phyloP scores from a whole-genome alignment of 2,113 vertebrate genomes.

The Sinocyclocheilus grahami region DNA sequence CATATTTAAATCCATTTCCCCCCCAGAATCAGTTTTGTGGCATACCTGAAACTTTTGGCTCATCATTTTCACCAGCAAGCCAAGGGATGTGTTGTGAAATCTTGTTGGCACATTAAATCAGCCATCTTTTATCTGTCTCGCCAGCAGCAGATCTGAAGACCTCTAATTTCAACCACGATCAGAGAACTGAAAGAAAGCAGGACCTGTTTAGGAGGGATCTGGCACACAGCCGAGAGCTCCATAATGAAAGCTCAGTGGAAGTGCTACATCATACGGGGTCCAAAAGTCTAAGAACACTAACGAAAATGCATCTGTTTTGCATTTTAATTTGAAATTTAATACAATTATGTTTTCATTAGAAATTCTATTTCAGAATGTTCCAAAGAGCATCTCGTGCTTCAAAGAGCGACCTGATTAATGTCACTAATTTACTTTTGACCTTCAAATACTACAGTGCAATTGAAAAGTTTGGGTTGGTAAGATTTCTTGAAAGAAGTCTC shows the following conservation, averaged over 20 bases:
- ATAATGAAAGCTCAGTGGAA: neutral
- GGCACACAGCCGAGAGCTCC: neutral
- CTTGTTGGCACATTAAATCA: neutral
- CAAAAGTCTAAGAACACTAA: neutral
- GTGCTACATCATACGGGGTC: neutral
- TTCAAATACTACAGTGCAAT: neutral
- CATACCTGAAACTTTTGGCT: neutral
- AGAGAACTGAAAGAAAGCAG: slow-evolving; percentile 4
- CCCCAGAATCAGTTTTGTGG: neutral
- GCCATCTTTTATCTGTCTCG: neutral
- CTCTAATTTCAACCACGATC: neutral
- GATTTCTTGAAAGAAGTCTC: no score
- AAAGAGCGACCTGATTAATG: no score
- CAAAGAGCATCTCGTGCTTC: neutral
- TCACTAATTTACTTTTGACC: neutral
- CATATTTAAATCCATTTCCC: neutral
- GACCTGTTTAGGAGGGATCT: neutral
- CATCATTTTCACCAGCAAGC: neutral
- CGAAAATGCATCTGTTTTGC: neutral
- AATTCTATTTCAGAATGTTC: neutral
- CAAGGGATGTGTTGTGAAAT: neutral
- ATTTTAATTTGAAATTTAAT: neutral
- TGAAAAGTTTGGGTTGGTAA: no score
- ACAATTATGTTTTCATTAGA: neutral
- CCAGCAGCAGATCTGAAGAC: neutral